Conservation (phyloP, 1,140 invertebrate species). For the Drosophila tsacasi region DNA sequence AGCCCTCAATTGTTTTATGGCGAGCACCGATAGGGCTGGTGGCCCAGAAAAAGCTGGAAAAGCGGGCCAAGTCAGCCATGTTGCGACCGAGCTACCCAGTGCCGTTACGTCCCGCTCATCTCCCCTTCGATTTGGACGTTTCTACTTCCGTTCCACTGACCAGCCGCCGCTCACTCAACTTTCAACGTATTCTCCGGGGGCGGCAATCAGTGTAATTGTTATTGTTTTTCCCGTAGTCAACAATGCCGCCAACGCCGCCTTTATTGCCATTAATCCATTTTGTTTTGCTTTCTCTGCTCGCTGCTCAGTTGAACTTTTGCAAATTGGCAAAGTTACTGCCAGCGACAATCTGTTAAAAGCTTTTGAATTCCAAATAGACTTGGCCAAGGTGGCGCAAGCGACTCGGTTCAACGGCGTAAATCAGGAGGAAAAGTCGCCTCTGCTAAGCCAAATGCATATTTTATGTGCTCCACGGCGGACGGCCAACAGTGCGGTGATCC, state of each 20-base stretch:
- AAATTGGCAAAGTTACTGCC: constrained; percentile 69
- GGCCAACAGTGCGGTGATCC: constrained; percentile 20
- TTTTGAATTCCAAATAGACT: constrained; percentile 58
- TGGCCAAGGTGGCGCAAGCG: constrained; percentile 17
- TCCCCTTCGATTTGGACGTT: constrained; percentile 24
- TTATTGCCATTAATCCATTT: constrained; percentile 38
- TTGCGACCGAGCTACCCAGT: constrained; percentile 33
- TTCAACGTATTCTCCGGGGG: constrained; percentile 58
- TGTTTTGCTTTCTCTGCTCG: constrained; percentile 31
- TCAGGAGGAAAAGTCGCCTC: constrained; percentile 33
- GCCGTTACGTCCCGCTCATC: neutral
- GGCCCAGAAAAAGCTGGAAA: constrained; percentile 30
- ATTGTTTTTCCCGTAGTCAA: constrained; percentile 50
- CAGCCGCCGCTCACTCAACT: constrained; percentile 55
- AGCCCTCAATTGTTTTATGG: constrained; percentile 77
- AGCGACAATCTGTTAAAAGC: constrained; percentile 62
- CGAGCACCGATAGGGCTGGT: constrained; percentile 22
- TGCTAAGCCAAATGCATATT: constrained; percentile 40
- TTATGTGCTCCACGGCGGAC: constrained; percentile 7
- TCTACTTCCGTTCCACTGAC: constrained; percentile 51
- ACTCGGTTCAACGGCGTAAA: constrained; percentile 28
- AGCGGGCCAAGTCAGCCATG: constrained; percentile 33
- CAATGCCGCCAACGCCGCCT: constrained; percentile 2
- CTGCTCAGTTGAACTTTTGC: constrained; percentile 46
- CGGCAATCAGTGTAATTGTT: constrained; percentile 80